Evolutionary conservation across 1,140 invertebrate species (phyloP).

Genomic region (Heliconius nattereri): DNA sequence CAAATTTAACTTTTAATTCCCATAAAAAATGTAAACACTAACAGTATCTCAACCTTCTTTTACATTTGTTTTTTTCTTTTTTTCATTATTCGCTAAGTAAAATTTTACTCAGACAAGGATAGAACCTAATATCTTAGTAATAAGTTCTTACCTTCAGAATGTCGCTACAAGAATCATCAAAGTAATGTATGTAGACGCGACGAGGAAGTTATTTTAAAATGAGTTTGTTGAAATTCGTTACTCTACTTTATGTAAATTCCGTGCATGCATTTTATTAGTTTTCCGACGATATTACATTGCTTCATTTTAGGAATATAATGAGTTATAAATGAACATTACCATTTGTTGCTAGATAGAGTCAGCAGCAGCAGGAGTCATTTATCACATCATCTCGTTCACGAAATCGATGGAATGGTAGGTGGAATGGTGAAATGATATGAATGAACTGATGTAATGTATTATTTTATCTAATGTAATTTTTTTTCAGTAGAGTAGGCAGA

Average conservation of each 20-base stretch:
- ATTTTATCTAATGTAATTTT: no score
- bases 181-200: slow-evolving; percentile 9
- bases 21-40: no score
- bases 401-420: no score
- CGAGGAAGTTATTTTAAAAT: slow-evolving; percentile 33
- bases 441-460: no score
- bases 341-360: background rate
- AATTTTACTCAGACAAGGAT: background rate
- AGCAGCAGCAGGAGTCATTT: no score
- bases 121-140: background rate
- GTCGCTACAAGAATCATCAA: slow-evolving; percentile 8
- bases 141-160: background rate
- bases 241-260: slow-evolving; percentile 35
- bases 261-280: slow-evolving; percentile 22
- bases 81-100: background rate
- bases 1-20: background rate
- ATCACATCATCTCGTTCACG: no score
- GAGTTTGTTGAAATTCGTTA: slow-evolving; percentile 38
- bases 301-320: slow-evolving; percentile 5
- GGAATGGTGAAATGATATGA: no score
- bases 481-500: no score
- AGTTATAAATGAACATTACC: background rate
- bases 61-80: no score
- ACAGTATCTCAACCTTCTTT: no score
- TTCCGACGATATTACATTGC: slow-evolving; percentile 6